Percentiles rank a stretch among this genome's conserved stretches.
Conservation (phyloP, 2,113 vertebrate genomes). For the Setophaga petechia region DNA sequence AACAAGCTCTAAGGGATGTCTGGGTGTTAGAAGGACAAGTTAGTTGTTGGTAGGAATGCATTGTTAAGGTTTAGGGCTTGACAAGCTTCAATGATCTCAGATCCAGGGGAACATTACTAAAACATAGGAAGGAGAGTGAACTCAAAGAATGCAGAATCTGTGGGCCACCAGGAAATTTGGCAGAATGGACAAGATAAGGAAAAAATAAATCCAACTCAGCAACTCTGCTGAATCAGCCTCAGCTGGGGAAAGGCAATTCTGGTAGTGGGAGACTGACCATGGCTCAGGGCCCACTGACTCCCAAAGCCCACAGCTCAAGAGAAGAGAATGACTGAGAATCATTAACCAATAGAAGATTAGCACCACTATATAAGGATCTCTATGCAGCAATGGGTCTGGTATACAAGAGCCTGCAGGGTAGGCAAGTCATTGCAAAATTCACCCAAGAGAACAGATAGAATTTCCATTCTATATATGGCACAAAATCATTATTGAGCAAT, state of each 20-base stretch:
- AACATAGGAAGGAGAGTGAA: not conserved
- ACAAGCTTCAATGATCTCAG: not conserved
- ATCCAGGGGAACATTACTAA: not conserved
- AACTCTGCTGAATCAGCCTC: not conserved
- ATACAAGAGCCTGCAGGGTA: not conserved
- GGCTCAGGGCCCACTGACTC: not conserved
- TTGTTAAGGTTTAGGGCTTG: not conserved
- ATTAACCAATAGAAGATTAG: not conserved
- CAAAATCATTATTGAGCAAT: constrained; percentile 1
- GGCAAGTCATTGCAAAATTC: not conserved
- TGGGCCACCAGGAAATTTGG: not conserved
- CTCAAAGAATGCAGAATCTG: not conserved
- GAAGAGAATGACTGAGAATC: not conserved
- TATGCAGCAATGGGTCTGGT: not conserved
- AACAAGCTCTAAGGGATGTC: not conserved
- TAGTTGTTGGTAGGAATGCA: not conserved
- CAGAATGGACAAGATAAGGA: not conserved
- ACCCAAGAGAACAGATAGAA: not conserved
- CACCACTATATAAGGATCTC: not conserved
- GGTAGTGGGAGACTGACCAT: not conserved
- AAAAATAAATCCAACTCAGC: not conserved
- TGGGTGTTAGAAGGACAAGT: not conserved
- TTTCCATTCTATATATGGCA: not conserved
- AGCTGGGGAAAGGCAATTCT: not conserved
- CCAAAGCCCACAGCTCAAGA: not conserved